Evolutionary conservation across 2,888 invertebrate genomes (phyloP).

Genomic region (Metellina segmentata): DNA sequence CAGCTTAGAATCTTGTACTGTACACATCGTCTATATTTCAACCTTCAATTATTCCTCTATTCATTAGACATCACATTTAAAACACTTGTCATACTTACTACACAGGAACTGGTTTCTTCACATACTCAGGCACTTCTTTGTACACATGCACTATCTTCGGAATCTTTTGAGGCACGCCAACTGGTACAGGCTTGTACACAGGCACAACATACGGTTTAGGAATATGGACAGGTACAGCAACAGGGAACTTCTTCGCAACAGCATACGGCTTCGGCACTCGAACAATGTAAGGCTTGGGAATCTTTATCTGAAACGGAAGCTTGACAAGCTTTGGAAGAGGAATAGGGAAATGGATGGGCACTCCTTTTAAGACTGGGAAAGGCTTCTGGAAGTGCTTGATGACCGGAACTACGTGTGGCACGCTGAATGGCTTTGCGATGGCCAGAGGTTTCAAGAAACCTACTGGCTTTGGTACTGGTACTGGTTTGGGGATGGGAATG

Average conservation of each 20-base stretch:
- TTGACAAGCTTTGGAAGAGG: constrained; percentile 72
- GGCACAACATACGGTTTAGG: constrained; percentile 77
- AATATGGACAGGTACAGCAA: constrained; percentile 76
- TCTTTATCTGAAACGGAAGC: constrained; percentile 73
- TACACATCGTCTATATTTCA: no score
- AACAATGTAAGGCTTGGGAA: constrained; percentile 77
- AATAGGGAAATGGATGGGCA: constrained; percentile 71
- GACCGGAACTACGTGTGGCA: constrained; percentile 76
- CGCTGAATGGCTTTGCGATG: constrained; percentile 74
- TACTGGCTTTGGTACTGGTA: constrained; percentile 76
- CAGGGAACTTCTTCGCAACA: constrained; percentile 74
- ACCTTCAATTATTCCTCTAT: no score
- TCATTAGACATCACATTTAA: no score
- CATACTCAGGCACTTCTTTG: constrained; percentile 77
- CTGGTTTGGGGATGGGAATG: constrained; percentile 69
- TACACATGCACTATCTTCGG: constrained; percentile 70
- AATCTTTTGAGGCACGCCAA: constrained; percentile 76
- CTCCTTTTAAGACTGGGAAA: constrained; percentile 71
- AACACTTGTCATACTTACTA: constrained; percentile 60
- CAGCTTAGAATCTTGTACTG: no score
- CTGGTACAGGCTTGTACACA: constrained; percentile 73
- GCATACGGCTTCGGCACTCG: constrained; percentile 77
- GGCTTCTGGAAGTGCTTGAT: constrained; percentile 76
- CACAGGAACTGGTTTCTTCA: constrained; percentile 77
- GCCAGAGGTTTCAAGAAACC: constrained; percentile 72